Percentiles rank a stretch among this genome's conserved stretches.
These are phyloP conservation scores for Trogon melanurus DNA, from an alignment of 2,113 vertebrate genomes.

Conservation along the genomic window DNA sequence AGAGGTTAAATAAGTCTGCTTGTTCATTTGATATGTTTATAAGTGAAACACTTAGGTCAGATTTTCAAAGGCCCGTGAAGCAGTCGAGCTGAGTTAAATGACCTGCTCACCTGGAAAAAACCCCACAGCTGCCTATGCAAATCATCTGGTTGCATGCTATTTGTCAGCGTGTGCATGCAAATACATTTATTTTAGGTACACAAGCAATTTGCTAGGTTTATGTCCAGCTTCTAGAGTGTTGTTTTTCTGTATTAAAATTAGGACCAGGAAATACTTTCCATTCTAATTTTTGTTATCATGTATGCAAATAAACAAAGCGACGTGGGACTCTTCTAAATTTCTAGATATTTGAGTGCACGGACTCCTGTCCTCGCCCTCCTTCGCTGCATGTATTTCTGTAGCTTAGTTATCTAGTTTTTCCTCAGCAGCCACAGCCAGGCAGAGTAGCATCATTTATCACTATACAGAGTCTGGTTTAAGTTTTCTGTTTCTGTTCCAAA, in stretches of 20 bases:
- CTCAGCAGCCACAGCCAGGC: slow-evolving; percentile 48
- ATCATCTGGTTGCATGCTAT: neutral
- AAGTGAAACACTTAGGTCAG: slow-evolving; percentile 47
- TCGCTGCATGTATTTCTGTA: neutral
- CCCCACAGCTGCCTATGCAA: neutral
- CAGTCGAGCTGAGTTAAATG: slow-evolving; percentile 25
- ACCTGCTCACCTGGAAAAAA: slow-evolving; percentile 21
- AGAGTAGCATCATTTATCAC: slow-evolving; percentile 57
- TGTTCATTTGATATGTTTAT: slow-evolving; percentile 60
- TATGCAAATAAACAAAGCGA: neutral
- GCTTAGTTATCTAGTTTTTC: slow-evolving; percentile 38
- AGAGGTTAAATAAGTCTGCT: slow-evolving; percentile 60
- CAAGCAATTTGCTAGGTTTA: neutral
- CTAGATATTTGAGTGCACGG: neutral
- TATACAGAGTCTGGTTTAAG: slow-evolving; percentile 54
- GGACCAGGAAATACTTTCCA: slow-evolving; percentile 15
- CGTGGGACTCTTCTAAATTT: neutral
- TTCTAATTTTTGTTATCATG: neutral
- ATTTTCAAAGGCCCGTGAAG: slow-evolving; percentile 24
- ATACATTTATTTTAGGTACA: neutral
- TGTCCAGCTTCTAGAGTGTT: neutral
- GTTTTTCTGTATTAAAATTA: neutral
- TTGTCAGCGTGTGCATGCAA: neutral
- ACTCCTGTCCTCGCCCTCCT: neutral
- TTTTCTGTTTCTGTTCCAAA: slow-evolving; percentile 70